Base-by-base conservation (phyloP, 1,140 invertebrate species). In the Melitaea cinxia region DNA sequence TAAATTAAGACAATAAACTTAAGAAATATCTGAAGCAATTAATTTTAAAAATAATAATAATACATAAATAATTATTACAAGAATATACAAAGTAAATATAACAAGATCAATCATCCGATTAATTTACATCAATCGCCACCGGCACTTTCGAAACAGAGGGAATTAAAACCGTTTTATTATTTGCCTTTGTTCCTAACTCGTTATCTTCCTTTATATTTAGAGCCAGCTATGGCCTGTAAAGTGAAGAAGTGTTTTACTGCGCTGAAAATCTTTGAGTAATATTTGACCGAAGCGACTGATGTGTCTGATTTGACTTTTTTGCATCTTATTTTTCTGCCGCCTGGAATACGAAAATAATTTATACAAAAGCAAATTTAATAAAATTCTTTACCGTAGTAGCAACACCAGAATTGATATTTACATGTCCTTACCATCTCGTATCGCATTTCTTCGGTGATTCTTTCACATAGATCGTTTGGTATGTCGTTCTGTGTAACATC, bases 401-500 rank as follows among this genome's bases (percentile, higher is more conserved):
- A 39, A 52, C 53, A 54, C 52, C 58, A 63, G 42, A 56, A 42
- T 67, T 70, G 85, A 88, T 89, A 89, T 89, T 89, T 89, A 89
- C 87, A 85, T 88, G 84, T 81, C 55, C 93, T 92, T 85, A 97
- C 94, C 91, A 96, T 95, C 92, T 99, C 98, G 91, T 98, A 94
- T 74, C 96, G 93, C 92, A 98, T 98, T 93, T 99, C 98, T 92
- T 99, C 96, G 84, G 95, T 94, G 65, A 99, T 93, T 81, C 97
- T 94, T 78, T 98, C 96, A 73, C 95, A 95, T 66, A 97, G 91
- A 92, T 97, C 94, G 74, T 93, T 93, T 39, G 98, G 98, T 81
- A 99, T 99, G 92, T 99, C 98, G 75, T 93, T 93, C 90, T 98
- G 98, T 30, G 94, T 95, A n/a, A 98, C 96, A 72, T 95, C 89